Evolutionary conservation across 1,140 invertebrate genomes (phyloP).

Genomic region (Apis florea): DNA sequence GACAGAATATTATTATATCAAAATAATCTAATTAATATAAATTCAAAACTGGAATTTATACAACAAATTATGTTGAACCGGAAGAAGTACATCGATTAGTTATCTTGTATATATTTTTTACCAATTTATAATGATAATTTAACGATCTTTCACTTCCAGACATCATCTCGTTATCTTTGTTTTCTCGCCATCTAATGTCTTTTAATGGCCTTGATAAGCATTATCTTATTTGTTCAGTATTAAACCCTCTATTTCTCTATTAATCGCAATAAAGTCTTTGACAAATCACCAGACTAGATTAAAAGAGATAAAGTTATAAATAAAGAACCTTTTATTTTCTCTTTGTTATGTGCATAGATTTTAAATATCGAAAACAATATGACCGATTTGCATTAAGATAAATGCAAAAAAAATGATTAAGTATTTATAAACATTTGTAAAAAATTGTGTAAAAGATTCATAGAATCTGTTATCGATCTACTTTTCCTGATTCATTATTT

Average conservation of each 20-base stretch:
- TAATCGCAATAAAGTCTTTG: conserved; percentile 4
- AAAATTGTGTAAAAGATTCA: neutral
- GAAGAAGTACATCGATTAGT: neutral
- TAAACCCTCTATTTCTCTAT: conserved; percentile 36
- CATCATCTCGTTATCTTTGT: conserved; percentile 20
- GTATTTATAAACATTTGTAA: neutral
- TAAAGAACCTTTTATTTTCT: neutral
- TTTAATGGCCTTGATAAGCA: conserved; percentile 38
- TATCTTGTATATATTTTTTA: neutral
- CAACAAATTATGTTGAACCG: neutral
- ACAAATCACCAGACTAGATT: neutral
- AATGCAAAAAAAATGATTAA: neutral
- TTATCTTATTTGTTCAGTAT: conserved; percentile 58
- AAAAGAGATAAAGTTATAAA: neutral
- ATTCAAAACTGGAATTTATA: neutral
- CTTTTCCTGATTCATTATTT: neutral
- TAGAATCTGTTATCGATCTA: neutral
- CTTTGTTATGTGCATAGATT: neutral
- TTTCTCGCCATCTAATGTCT: conserved; percentile 39
- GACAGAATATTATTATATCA: neutral
- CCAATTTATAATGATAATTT: conserved; percentile 19
- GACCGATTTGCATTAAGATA: neutral
- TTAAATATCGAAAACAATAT: neutral
- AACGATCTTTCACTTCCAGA: conserved; percentile 31
- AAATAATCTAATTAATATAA: neutral